Evolutionary conservation across 2,797 vertebrate species (phyloP).

Genomic region (Pantherophis alleghaniensis): DNA sequence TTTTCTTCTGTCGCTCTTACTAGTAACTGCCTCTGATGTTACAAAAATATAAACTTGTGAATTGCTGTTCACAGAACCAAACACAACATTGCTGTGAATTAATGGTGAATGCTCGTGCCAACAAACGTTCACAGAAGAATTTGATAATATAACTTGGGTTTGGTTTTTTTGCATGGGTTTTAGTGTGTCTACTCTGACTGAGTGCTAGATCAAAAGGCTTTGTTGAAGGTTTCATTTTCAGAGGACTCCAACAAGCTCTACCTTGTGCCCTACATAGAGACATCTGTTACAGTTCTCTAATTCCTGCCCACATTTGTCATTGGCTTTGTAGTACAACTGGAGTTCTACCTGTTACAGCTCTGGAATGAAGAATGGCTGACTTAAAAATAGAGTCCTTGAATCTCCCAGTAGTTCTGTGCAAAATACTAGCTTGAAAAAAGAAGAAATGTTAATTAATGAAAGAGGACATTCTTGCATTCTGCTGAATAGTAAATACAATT

Average conservation of each 20-base stretch:
- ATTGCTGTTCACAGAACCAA: background rate
- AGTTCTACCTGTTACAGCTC: background rate
- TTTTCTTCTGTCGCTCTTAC: background rate
- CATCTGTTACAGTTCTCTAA: background rate
- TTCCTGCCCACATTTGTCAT: background rate
- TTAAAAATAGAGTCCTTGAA: background rate
- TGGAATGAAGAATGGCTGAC: background rate
- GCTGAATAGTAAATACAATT: conserved; percentile 44
- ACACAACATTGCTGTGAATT: conserved; percentile 3
- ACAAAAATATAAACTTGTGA: background rate
- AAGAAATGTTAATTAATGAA: conserved; percentile 13
- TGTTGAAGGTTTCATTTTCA: conserved; percentile 1
- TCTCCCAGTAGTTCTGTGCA: background rate
- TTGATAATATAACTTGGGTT: conserved; percentile 13
- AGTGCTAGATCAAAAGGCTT: background rate
- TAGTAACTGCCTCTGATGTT: background rate
- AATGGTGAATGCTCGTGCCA: background rate
- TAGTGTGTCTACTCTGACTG: conserved; percentile 38
- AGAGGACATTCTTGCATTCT: conserved; percentile 17
- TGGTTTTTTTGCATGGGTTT: conserved; percentile 8
- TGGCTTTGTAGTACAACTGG: background rate
- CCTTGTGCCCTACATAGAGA: background rate
- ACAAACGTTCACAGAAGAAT: background rate
- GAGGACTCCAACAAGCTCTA: background rate
- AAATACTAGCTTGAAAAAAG: background rate